These are phyloP conservation scores for Lasioglossum calceatum DNA, from an alignment of 2,888 invertebrate species.

Conservation along the genomic window DNA sequence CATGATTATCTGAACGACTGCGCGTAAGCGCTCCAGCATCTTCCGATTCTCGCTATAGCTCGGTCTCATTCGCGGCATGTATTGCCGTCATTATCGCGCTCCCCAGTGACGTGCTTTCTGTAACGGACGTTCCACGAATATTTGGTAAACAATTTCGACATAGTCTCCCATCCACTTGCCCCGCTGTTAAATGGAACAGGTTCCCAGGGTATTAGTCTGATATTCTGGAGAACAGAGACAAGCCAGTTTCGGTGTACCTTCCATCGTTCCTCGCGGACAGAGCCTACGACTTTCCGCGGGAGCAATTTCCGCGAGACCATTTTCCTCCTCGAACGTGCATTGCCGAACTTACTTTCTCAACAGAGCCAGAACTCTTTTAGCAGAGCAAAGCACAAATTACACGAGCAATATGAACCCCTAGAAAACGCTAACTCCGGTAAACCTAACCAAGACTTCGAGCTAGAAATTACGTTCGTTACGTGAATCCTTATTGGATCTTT, in stretches of 20 bases:
- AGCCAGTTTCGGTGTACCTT: neutral
- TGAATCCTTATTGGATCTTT: neutral
- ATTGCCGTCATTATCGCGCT: constrained; percentile 40
- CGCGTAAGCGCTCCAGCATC: neutral
- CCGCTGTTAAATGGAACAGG: constrained; percentile 26
- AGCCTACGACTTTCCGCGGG: neutral
- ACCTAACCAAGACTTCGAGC: neutral
- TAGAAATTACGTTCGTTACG: neutral
- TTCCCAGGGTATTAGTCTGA: constrained; percentile 32
- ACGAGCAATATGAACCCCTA: neutral
- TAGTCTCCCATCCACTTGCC: constrained; percentile 22
- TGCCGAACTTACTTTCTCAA: neutral
- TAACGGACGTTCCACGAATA: constrained; percentile 39
- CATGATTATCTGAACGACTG: neutral
- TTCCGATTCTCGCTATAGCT: neutral
- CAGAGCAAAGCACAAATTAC: neutral
- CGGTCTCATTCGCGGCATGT: constrained; percentile 5
- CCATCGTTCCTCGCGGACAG: neutral
- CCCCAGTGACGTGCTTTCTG: constrained; percentile 6
- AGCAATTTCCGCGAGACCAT: neutral
- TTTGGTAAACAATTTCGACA: constrained; percentile 45
- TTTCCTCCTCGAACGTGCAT: neutral
- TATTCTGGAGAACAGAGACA: constrained; percentile 21
- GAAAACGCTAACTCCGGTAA: neutral
- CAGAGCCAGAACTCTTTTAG: neutral